Percentiles rank a stretch among this genome's conserved stretches.
Conservation (phyloP, 2,113 vertebrate species). For the Machaerirhynchus nigripectus region DNA sequence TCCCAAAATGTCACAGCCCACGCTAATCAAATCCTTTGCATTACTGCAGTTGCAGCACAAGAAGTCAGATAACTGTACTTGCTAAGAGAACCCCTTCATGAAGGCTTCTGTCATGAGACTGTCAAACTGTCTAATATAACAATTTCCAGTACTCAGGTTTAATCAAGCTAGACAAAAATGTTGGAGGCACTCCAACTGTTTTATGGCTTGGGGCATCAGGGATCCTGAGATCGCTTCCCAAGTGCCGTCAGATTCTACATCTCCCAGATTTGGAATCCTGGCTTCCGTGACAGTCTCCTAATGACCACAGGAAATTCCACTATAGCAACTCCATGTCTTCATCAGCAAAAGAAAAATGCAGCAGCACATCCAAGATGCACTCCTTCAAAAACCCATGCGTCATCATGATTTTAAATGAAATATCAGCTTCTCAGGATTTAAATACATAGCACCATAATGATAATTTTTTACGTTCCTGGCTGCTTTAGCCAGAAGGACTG, state of each 20-base stretch:
- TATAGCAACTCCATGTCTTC: neutral
- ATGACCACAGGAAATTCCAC: constrained; percentile 13
- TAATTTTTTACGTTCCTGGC: neutral
- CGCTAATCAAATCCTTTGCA: neutral
- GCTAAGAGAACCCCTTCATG: neutral
- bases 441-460: neutral
- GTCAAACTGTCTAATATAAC: neutral
- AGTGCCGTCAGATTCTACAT: neutral
- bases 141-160: neutral
- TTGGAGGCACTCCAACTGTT: neutral
- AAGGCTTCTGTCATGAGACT: neutral
- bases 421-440: neutral
- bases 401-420: neutral
- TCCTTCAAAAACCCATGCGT: neutral
- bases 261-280: neutral
- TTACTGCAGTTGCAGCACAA: neutral
- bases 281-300: neutral
- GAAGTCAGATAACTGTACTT: neutral
- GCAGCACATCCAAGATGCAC: neutral
- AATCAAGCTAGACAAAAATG: constrained; percentile 11
- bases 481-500: neutral
- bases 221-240: neutral
- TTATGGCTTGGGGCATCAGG: neutral
- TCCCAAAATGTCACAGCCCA: neutral
- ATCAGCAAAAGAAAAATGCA: neutral